Percentiles rank a stretch among this genome's conserved stretches.
Evolutionary conservation across 2,797 vertebrate species (phyloP).

Genomic region (Tympanoctomys barrerae): DNA sequence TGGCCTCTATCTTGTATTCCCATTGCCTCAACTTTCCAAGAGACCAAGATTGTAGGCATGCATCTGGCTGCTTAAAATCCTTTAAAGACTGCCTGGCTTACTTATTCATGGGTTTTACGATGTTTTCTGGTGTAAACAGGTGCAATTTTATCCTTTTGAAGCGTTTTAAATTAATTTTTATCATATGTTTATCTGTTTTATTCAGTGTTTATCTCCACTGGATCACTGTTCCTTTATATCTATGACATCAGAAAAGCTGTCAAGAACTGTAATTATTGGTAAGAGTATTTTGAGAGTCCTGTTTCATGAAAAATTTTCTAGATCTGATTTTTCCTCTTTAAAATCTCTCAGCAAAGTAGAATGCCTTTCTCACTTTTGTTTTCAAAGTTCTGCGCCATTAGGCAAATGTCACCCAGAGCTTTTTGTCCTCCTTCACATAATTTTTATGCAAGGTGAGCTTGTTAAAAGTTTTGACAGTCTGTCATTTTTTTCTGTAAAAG

Average conservation of each 20-base stretch:
- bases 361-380: conserved; percentile 1
- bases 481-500: background rate
- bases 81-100: background rate
- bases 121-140: background rate
- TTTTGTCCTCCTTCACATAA: background rate
- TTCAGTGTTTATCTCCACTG: background rate
- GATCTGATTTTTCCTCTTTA: background rate
- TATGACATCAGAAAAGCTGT: background rate
- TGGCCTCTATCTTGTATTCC: background rate
- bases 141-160: background rate
- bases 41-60: background rate
- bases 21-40: background rate
- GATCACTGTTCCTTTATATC: background rate
- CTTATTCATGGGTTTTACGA: background rate
- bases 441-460: background rate
- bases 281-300: conserved; percentile 10
- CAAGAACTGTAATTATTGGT: background rate
- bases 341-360: background rate
- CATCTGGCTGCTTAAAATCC: background rate
- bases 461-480: background rate
- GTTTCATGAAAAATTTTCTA: conserved; percentile 19
- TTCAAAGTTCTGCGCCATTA: background rate
- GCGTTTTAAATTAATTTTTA: conserved; percentile 15
- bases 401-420: background rate
- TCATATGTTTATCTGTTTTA: background rate